These are phyloP conservation scores for Coregonus sp. DNA, from an alignment of 2,797 vertebrate genomes.

Conservation along the genomic window DNA sequence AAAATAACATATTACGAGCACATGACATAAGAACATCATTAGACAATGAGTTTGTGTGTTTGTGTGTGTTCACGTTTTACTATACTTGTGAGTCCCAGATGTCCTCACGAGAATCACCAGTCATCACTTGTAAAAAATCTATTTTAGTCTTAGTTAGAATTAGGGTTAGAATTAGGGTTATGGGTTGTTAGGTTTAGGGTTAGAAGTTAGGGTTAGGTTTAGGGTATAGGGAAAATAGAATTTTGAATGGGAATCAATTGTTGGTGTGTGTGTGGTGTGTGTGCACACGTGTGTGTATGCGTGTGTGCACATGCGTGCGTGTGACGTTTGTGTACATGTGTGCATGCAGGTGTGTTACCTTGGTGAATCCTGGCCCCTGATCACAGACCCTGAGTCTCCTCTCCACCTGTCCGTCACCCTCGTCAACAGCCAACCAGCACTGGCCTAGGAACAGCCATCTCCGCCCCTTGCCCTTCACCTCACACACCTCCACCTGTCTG, in stretches of 20 bases:
- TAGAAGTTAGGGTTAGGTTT: no score
- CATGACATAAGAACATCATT: background rate
- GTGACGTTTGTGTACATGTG: background rate
- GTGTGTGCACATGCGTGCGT: background rate
- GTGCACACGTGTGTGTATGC: background rate
- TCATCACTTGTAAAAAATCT: no score
- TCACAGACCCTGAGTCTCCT: conserved; percentile 65
- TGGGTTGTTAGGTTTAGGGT: no score
- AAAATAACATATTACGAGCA: background rate
- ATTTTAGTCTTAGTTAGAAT: no score
- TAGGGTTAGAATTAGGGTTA: no score
- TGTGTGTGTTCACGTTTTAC: background rate
- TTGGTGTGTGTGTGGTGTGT: background rate
- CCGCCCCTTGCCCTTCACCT: conserved; percentile 53
- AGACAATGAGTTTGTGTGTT: background rate
- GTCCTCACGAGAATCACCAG: no score
- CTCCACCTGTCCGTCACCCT: conserved; percentile 74
- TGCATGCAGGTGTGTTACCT: conserved; percentile 59
- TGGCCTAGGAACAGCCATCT: conserved; percentile 77
- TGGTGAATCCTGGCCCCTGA: conserved; percentile 63
- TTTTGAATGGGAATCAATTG: no score
- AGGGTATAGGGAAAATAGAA: no score
- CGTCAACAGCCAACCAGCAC: conserved; percentile 80
- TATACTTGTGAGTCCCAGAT: no score
- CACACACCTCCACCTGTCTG: conserved; percentile 75